Percentiles rank a stretch among this genome's conserved stretches.
These are phyloP conservation scores for Apistogramma diplotaenia DNA, from an alignment of 2,113 vertebrate genomes.

Conservation along the genomic window DNA sequence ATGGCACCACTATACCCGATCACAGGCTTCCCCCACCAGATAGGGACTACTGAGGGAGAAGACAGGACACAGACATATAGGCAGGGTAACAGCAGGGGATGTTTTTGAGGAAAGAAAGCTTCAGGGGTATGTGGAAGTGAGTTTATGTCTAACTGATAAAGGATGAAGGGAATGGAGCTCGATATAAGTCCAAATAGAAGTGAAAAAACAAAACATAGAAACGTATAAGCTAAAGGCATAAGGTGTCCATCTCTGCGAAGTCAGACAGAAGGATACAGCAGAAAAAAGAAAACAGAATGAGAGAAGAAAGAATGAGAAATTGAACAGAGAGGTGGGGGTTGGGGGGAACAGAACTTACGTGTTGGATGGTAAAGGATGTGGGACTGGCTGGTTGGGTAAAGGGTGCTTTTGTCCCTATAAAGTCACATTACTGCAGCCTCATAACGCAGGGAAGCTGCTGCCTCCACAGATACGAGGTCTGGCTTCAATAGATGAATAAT, in stretches of 20 bases:
- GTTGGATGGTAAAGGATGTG: constrained; percentile 11
- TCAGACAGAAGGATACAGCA: constrained; percentile 4
- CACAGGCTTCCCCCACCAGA: no score
- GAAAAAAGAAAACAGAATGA: not conserved
- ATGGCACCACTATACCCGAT: no score
- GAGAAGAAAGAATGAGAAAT: constrained; percentile 7
- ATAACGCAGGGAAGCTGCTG: constrained; percentile 59
- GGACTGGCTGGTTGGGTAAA: constrained; percentile 40
- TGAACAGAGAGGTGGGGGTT: not conserved
- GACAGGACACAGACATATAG: not conserved
- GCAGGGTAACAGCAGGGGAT: not conserved
- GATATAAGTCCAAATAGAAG: not conserved
- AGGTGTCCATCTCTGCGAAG: constrained; percentile 16
- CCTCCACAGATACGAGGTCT: constrained; percentile 59
- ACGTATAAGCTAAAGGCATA: constrained; percentile 19
- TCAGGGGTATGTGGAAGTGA: not conserved
- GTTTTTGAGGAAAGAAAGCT: not conserved
- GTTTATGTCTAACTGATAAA: constrained; percentile 11
- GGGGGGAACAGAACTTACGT: not conserved
- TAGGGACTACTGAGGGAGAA: not conserved
- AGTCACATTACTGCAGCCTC: constrained; percentile 48
- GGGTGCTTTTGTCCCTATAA: constrained; percentile 48
- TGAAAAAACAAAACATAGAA: not conserved
- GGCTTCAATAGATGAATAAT: constrained; percentile 66
- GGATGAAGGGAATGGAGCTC: not conserved